Conservation (phyloP, 2,113 vertebrate species). For the Eclectus roratus region DNA sequence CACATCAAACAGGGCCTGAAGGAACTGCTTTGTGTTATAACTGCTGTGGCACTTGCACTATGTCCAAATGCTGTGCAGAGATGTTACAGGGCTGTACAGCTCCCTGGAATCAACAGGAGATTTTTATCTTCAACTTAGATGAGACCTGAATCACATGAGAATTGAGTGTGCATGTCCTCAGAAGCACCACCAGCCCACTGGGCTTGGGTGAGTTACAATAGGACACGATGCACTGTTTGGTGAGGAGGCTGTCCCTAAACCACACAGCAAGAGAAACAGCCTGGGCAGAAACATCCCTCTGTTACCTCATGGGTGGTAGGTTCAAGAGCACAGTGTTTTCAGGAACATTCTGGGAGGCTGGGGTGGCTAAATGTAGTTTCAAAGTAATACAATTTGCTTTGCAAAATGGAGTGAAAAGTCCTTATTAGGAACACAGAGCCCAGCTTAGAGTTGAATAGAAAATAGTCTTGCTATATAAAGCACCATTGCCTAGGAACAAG, state of each 20-base stretch:
- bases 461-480: constrained; percentile 1
- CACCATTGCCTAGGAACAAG: neutral
- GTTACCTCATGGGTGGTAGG: neutral
- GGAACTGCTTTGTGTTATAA: neutral
- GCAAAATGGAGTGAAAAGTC: neutral
- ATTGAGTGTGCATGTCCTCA: neutral
- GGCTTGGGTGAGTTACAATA: neutral
- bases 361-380: neutral
- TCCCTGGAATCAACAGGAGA: neutral
- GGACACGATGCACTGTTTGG: neutral
- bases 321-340: neutral
- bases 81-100: neutral
- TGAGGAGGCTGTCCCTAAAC: neutral
- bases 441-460: neutral
- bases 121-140: neutral
- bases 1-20: neutral
- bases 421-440: neutral
- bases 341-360: neutral
- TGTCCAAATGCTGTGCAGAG: neutral
- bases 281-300: neutral
- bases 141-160: neutral
- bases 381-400: neutral
- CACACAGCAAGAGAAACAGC: neutral
- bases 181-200: neutral
- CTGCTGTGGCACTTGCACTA: neutral